Evolutionary conservation across 2,888 invertebrate species (phyloP).

Genomic region (Tenthredo notha): DNA sequence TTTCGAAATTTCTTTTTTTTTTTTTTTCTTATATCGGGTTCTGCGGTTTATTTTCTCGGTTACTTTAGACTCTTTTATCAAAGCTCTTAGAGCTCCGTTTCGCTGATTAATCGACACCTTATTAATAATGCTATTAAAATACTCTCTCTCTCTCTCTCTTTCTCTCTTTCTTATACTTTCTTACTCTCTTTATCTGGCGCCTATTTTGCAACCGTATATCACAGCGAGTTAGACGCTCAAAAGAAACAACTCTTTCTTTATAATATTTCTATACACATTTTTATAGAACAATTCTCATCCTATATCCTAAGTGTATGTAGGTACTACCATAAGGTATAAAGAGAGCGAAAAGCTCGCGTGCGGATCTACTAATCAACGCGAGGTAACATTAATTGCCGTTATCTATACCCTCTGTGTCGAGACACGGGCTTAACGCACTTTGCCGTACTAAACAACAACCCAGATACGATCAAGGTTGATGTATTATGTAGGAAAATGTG

Average conservation of each 20-base stretch:
- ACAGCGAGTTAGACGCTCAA: neutral
- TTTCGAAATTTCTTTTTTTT: neutral
- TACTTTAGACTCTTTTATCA: constrained; percentile 47
- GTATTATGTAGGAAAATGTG: neutral
- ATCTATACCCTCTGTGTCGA: constrained; percentile 60
- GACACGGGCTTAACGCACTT: constrained; percentile 30
- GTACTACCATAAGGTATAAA: neutral
- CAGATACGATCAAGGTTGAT: constrained; percentile 8
- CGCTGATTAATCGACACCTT: constrained; percentile 51
- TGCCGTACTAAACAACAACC: constrained; percentile 41
- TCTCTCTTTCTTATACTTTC: neutral
- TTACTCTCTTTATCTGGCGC: neutral
- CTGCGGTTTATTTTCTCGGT: constrained; percentile 36
- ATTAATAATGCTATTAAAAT: constrained; percentile 53
- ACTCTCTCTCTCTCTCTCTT: neutral
- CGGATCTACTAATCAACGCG: constrained; percentile 68
- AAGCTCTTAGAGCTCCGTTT: constrained; percentile 51
- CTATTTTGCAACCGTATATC: neutral
- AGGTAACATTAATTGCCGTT: constrained; percentile 74
- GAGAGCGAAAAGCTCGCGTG: constrained; percentile 64
- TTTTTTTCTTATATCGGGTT: neutral
- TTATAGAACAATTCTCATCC: neutral
- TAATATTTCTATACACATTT: no score
- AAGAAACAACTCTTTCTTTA: constrained; percentile 18
- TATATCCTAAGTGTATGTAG: neutral